These are phyloP conservation scores for Muntiacus reevesi DNA, from an alignment of 2,113 vertebrate species.

Conservation along the genomic window DNA sequence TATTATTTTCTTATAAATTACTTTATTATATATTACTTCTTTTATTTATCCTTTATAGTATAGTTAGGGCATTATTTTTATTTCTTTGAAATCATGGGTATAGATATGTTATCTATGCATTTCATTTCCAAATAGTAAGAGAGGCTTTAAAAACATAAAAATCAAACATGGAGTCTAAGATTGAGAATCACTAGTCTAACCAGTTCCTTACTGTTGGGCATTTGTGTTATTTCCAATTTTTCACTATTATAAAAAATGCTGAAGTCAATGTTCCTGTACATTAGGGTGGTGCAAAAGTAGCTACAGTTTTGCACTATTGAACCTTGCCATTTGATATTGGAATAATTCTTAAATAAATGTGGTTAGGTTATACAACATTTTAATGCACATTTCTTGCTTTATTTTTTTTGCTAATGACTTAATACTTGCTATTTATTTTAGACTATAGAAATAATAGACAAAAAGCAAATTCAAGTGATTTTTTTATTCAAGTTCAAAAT, in stretches of 20 bases:
- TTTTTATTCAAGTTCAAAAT: neutral
- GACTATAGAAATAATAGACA: neutral
- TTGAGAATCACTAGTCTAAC: neutral
- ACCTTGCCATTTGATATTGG: neutral
- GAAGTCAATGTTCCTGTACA: neutral
- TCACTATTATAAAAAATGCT: neutral
- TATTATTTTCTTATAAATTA: constrained; percentile 14
- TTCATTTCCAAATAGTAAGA: constrained; percentile 13
- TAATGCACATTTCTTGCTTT: neutral
- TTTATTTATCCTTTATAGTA: neutral
- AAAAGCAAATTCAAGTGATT: neutral
- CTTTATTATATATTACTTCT: neutral
- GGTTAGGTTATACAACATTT: neutral
- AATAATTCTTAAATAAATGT: neutral
- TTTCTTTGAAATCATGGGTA: constrained; percentile 1
- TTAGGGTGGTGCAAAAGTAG: neutral
- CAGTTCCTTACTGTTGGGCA: neutral
- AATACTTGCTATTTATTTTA: neutral
- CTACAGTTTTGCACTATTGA: neutral
- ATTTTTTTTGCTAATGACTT: neutral
- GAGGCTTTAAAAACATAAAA: constrained; percentile 18
- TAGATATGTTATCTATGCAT: neutral
- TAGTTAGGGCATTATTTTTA: neutral
- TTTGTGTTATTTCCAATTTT: neutral
- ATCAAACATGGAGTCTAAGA: neutral